Evolutionary conservation across 2,888 invertebrate species (phyloP), one percentile per base, ranked within the genome.

Genomic region (Cerceris rybyensis): DNA sequence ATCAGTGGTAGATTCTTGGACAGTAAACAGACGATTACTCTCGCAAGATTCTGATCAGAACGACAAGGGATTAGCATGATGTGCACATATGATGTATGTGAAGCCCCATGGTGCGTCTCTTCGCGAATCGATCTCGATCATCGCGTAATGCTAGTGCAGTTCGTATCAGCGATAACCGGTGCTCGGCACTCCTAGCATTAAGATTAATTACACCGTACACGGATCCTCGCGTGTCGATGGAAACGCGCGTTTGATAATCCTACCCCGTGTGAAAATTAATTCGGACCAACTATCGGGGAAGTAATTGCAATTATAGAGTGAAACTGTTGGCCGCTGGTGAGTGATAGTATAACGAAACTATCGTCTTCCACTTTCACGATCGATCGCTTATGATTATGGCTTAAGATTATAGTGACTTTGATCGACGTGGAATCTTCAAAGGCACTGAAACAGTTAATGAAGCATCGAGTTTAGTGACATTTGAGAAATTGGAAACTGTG

Each of bases 171-270:
- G 60, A 69, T 79, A 72, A 69, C 65, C 57, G 73, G 68, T 58
- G 60, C 76, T 83, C 81, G 69, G 57, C 78, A 69, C 70, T 68
- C 61, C 71, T 59, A 68, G 74, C 65, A 79, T 84, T 84, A 81
- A 82, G 83, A 82, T 82, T 84, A 82, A 82, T 82, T 81, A 81
- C 84, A 16, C 13, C 63, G 64, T 65, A 68, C 81, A 68, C 67
- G 84, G 78, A 84, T 84, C 75, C 78, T 79, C 74, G 76, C 79
- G 78, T 86, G 85, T 86, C 84, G 82, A 84, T 78, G 80, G 80
- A 76, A 84, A 81, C 70, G 75, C 75, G 75, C 76, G 81, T 78
- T 83, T 81, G 81, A 81, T 83, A 81, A 81, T 75, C 70, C 70
- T 54, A 49, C 66, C 54, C 50, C 73, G 73, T 66, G 69, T 57